Evolutionary conservation across 2,113 vertebrate species (phyloP).

Genomic region (Mus spicilegus): DNA sequence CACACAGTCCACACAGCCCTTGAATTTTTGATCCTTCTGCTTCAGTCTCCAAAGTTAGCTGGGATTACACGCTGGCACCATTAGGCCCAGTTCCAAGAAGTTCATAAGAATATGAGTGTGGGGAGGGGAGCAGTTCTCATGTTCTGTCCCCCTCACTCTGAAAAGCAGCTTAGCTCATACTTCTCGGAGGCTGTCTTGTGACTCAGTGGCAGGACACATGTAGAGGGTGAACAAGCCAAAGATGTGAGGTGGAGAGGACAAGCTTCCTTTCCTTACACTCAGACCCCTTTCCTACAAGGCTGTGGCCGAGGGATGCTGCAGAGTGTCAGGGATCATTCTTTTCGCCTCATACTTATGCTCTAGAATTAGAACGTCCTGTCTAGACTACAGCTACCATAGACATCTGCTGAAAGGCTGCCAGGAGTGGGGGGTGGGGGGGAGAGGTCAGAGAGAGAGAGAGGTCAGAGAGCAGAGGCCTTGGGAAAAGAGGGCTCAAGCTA

Average conservation of each 20-base stretch:
- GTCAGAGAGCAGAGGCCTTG: neutral
- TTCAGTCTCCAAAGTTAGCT: neutral
- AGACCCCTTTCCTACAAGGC: rapidly evolving
- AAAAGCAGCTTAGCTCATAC: neutral
- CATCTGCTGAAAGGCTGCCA: neutral
- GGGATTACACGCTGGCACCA: neutral
- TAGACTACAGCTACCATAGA: too few species aligned
- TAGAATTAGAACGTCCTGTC: neutral
- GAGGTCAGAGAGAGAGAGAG: neutral
- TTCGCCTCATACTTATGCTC: neutral
- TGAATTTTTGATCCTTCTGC: neutral
- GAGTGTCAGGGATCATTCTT: neutral
- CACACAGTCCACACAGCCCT: neutral
- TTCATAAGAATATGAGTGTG: constrained; percentile 43
- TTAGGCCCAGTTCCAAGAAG: constrained; percentile 1
- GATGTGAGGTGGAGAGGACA: neutral
- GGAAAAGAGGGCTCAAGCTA: neutral
- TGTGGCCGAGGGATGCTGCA: neutral
- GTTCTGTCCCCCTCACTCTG: constrained; percentile 5
- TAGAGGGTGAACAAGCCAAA: neutral
- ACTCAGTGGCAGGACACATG: neutral
- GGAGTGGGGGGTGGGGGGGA: too few species aligned
- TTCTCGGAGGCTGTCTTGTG: neutral
- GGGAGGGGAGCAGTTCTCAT: neutral
- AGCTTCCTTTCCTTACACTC: rapidly evolving